A percentile compares a stretch with the other conserved stretches of the same genome.
These are phyloP conservation scores for Sebastes hubbsi DNA, from an alignment of 2,797 vertebrate genomes.

Conservation along the genomic window DNA sequence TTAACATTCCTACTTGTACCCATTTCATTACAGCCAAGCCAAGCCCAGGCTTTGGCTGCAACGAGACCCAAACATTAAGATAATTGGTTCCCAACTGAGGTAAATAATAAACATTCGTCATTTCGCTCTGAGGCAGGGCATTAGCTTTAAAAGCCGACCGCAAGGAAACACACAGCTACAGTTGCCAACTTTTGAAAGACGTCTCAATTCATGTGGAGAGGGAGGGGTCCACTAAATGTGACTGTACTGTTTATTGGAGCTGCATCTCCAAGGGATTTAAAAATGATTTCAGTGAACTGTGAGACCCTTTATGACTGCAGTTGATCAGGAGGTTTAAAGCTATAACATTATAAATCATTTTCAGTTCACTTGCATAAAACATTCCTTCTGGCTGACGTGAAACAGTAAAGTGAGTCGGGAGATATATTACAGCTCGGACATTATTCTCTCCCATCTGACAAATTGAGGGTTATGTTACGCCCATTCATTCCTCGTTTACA, in stretches of 20 bases:
- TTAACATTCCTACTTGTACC: slow-evolving; percentile 62
- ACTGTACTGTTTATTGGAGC: neutral
- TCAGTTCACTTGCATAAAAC: neutral
- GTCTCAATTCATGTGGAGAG: slow-evolving; percentile 27
- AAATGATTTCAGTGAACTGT: neutral
- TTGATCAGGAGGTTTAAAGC: neutral
- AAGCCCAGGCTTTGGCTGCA: slow-evolving; percentile 29
- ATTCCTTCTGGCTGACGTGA: neutral
- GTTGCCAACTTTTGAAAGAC: slow-evolving; percentile 37
- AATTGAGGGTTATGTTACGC: neutral
- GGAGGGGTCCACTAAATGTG: neutral
- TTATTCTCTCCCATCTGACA: neutral
- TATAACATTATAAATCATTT: slow-evolving; percentile 2
- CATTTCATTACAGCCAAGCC: slow-evolving; percentile 51
- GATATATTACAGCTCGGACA: neutral
- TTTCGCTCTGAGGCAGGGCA: slow-evolving; percentile 40
- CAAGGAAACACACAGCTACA: slow-evolving; percentile 1
- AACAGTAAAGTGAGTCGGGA: neutral
- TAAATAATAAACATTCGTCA: slow-evolving; percentile 54
- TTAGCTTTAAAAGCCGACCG: slow-evolving; percentile 32
- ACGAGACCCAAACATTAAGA: slow-evolving; percentile 53
- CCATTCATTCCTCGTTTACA: slow-evolving; percentile 4
- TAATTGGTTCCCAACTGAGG: slow-evolving; percentile 68
- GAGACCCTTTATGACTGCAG: neutral
- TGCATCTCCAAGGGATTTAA: slow-evolving; percentile 15